Conservation (phyloP, 2,113 vertebrate species). For the Raphicerus campestris region DNA sequence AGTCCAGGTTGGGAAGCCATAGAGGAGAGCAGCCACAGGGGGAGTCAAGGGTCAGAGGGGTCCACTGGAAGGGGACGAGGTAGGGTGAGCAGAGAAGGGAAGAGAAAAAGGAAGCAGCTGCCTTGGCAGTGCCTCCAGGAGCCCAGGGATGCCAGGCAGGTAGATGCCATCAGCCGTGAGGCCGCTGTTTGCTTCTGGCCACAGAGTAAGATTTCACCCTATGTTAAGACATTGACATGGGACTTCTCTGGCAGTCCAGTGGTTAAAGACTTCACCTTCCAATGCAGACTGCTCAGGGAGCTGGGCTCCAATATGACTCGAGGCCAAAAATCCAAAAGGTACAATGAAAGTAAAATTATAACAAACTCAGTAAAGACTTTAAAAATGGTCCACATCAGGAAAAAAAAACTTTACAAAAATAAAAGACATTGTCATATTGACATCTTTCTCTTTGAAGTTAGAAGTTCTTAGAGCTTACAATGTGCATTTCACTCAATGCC, state of each 20-base stretch:
- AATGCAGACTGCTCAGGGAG: neutral
- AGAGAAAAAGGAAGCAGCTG: neutral
- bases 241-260: neutral
- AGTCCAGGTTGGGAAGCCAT: neutral
- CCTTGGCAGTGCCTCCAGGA: neutral
- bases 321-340: neutral
- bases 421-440: neutral
- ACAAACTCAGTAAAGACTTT: neutral
- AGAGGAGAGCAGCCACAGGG: neutral
- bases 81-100: neutral
- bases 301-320: neutral
- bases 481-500: neutral
- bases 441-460: neutral
- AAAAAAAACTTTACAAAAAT: neutral
- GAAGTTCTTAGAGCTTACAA: neutral
- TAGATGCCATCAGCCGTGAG: rapidly evolving
- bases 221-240: neutral
- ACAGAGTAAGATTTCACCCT: neutral
- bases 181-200: neutral
- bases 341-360: neutral
- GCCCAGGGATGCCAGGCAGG: neutral
- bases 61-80: neutral
- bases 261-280: neutral
- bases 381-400: neutral
- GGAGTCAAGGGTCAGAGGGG: neutral